Evolutionary conservation across 2,113 vertebrate genomes (phyloP).

Genomic region (Corythornis madagascariensis): DNA sequence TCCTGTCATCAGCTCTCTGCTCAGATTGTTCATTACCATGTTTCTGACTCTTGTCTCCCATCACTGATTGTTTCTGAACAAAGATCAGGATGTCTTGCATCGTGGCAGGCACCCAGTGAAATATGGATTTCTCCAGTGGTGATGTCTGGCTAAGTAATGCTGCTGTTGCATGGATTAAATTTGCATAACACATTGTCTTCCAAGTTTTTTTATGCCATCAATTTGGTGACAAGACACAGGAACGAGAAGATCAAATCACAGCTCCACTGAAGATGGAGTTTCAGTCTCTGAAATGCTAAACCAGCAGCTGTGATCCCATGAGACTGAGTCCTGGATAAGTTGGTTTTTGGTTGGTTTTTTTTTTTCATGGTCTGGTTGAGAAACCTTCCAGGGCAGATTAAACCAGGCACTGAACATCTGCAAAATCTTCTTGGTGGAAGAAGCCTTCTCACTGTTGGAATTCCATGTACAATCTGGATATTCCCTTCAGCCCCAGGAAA

Average conservation of each 20-base stretch:
- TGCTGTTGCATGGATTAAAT: conserved; percentile 5
- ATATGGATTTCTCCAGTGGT: background rate
- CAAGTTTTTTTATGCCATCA: conserved; percentile 3
- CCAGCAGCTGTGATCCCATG: background rate
- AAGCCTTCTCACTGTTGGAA: background rate
- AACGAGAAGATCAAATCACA: conserved; percentile 14
- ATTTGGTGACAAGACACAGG: conserved; percentile 12
- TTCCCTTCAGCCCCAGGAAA: background rate
- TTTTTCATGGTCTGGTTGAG: conserved; percentile 26
- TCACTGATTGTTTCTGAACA: background rate
- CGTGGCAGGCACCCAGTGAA: background rate
- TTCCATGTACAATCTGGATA: background rate
- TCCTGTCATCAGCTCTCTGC: conserved; percentile 14
- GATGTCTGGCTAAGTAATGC: background rate
- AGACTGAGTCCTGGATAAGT: background rate
- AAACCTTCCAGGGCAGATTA: conserved; percentile 3
- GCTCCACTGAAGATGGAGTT: conserved; percentile 9
- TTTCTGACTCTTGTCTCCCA: background rate
- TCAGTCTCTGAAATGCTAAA: background rate
- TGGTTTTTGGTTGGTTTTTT: background rate
- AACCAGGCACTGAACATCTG: background rate
- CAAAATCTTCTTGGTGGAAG: background rate
- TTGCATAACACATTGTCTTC: conserved; percentile 15
- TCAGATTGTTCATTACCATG: background rate
- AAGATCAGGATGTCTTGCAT: background rate